Evolutionary conservation across 2,113 vertebrate species (phyloP).

Genomic region (Bos javanicus): DNA sequence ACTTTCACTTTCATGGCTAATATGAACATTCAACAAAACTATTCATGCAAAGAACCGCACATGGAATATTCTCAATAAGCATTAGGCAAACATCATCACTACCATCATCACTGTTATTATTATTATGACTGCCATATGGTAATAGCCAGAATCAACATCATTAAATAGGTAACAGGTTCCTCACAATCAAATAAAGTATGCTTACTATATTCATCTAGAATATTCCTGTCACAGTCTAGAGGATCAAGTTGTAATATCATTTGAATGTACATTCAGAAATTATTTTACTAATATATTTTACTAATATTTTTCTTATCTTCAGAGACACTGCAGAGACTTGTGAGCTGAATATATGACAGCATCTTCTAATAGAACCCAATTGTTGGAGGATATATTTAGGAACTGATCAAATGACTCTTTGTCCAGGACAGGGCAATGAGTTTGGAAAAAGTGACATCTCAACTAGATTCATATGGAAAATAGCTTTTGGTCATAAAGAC

Average conservation of each 20-base stretch:
- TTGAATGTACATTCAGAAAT: neutral
- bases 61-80: neutral
- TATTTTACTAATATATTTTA: neutral
- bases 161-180: neutral
- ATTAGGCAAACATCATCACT: neutral
- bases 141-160: neutral
- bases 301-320: neutral
- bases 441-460: constrained; percentile 67
- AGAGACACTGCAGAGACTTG: neutral
- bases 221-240: neutral
- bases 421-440: neutral
- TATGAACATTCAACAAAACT: neutral
- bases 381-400: constrained; percentile 15
- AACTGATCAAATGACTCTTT: constrained; percentile 41
- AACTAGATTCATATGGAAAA: constrained; percentile 65
- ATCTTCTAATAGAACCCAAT: neutral
- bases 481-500: constrained; percentile 40
- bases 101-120: neutral
- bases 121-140: neutral
- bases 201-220: neutral
- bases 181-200: neutral
- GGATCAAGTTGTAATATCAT: neutral
- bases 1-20: neutral
- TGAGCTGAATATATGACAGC: neutral
- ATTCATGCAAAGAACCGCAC: neutral